Evolutionary conservation across 2,888 invertebrate genomes (phyloP).

Genomic region (Agrochola lychnidis): DNA sequence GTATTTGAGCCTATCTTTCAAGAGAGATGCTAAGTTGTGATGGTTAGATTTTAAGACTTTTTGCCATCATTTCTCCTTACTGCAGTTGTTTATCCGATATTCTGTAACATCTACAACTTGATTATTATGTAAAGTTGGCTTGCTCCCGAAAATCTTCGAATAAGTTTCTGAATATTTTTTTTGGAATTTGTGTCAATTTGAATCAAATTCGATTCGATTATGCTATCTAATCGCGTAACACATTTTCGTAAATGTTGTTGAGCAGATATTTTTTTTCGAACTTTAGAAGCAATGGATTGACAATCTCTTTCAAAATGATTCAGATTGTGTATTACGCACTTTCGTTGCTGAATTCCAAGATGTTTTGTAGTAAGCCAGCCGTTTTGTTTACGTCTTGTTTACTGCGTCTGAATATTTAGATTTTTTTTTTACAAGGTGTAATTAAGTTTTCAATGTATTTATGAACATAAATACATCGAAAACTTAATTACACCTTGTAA

Average conservation of each 20-base stretch:
- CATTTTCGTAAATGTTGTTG: no score
- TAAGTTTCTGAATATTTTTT: neutral
- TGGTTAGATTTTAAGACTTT: neutral
- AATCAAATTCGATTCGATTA: neutral
- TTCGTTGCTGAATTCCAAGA: neutral
- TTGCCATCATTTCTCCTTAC: neutral
- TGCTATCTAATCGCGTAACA: no score
- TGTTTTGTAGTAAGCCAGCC: neutral
- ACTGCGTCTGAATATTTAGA: neutral
- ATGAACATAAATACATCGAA: no score
- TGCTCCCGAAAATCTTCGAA: neutral
- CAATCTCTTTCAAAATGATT: no score
- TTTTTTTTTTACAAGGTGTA: conserved; percentile 3
- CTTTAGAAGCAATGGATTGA: no score
- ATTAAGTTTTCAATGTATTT: conserved; percentile 21
- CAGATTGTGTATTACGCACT: no score
- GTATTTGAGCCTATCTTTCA: neutral
- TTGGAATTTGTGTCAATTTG: neutral
- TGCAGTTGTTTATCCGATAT: neutral
- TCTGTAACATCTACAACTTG: neutral
- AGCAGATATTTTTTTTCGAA: no score
- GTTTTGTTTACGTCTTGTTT: neutral
- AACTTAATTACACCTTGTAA: no score
- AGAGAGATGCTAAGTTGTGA: neutral
- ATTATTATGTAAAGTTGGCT: neutral